Conservation (phyloP, 2,888 invertebrate species). For the Amphipyra berbera region DNA sequence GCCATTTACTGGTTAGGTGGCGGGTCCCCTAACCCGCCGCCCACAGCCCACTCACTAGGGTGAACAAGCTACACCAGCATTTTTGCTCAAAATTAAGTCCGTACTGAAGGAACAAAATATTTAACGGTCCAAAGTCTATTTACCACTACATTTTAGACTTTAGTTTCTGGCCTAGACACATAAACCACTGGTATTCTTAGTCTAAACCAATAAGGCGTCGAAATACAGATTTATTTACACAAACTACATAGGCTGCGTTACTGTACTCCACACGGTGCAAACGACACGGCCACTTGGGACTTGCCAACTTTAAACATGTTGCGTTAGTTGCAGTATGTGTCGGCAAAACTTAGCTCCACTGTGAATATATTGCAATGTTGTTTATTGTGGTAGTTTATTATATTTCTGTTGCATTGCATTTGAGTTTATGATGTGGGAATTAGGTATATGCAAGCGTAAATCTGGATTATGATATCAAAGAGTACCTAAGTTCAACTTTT, state of each 20-base stretch:
- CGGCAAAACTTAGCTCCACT: slow-evolving; percentile 51
- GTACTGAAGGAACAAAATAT: neutral
- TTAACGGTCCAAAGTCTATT: no score
- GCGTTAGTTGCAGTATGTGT: slow-evolving; percentile 58
- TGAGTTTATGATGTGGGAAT: slow-evolving; percentile 28
- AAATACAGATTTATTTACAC: slow-evolving; percentile 33
- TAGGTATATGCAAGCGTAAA: neutral
- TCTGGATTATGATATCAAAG: slow-evolving; percentile 1
- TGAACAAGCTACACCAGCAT: no score
- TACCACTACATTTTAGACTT: no score
- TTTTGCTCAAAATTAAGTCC: neutral
- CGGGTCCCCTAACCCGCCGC: no score
- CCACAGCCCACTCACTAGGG: no score
- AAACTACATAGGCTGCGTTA: neutral
- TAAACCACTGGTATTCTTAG: no score
- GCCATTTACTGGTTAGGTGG: no score
- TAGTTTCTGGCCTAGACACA: no score
- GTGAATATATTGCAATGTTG: slow-evolving; percentile 52
- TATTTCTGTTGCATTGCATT: slow-evolving; percentile 37
- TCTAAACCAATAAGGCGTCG: slow-evolving; percentile 8
- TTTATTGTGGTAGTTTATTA: slow-evolving; percentile 42
- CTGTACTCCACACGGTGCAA: slow-evolving; percentile 34
- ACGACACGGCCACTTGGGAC: slow-evolving; percentile 67
- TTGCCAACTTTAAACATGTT: slow-evolving; percentile 70
- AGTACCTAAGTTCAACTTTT: no score